Evolutionary conservation across 2,797 vertebrate species (phyloP).

Genomic region (Acanthurus leucopareius): DNA sequence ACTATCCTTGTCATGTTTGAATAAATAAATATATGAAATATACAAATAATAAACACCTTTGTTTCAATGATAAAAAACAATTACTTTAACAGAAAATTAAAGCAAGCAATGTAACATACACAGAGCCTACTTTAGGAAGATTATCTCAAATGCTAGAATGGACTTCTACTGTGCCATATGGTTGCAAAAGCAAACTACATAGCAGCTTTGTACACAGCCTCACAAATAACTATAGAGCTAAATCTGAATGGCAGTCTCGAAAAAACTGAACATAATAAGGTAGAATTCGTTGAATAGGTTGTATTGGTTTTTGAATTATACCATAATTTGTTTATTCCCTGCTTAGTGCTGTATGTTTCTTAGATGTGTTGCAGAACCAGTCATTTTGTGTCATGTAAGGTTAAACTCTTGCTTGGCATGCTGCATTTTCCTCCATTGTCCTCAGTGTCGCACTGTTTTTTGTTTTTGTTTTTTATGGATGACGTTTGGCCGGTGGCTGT

Average conservation of each 20-base stretch:
- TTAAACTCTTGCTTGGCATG: not conserved
- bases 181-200: not conserved
- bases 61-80: not conserved
- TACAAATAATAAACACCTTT: not conserved
- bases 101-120: not conserved
- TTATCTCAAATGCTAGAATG: not conserved
- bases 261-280: not conserved
- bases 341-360: not conserved
- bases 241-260: not conserved
- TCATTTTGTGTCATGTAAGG: not conserved
- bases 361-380: not conserved
- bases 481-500: no score
- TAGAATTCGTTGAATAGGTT: not conserved
- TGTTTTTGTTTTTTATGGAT: not conserved
- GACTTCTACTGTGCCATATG: not conserved
- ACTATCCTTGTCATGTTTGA: not conserved
- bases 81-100: not conserved
- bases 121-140: not conserved
- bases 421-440: no score
- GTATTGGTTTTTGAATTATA: constrained; percentile 4
- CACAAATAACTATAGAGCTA: not conserved
- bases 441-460: constrained; percentile 4
- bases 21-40: not conserved
- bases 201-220: not conserved
- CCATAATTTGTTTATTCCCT: not conserved